Conservation (phyloP, 2,797 vertebrate genomes). For the Pelodytes ibericus region DNA sequence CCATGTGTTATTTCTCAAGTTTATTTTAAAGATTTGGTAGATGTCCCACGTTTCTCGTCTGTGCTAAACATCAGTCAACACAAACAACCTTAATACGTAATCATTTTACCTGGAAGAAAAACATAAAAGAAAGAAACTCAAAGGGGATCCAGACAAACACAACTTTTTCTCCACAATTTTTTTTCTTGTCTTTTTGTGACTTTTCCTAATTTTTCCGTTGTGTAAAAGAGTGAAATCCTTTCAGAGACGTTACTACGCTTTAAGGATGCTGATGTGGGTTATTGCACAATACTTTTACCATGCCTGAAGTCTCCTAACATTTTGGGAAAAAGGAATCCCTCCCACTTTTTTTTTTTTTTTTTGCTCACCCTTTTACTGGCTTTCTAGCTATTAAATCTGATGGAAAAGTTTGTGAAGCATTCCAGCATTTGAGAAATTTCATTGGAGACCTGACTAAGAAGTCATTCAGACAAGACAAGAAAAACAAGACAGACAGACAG, state of each 20-base stretch:
- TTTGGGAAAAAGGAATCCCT: constrained; percentile 22
- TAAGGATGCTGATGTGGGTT: constrained; percentile 16
- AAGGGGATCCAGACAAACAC: too few species aligned
- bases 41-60: neutral
- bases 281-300: neutral
- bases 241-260: neutral
- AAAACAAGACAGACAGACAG: too few species aligned
- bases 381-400: constrained; percentile 26
- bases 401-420: constrained; percentile 49
- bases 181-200: neutral
- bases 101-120: neutral
- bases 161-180: neutral
- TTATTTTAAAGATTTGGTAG: neutral
- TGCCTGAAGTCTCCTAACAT: constrained; percentile 22
- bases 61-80: neutral
- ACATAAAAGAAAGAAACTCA: too few species aligned
- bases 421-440: constrained; percentile 25
- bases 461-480: constrained; percentile 27
- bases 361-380: constrained; percentile 17
- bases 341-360: too few species aligned
- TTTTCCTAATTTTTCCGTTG: neutral
- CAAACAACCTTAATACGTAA: neutral
- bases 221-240: neutral
- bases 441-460: constrained; percentile 1
- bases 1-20: constrained; percentile 31